Base-by-base conservation (phyloP, 2,113 vertebrate species). In the Semicossyphus pulcher region DNA sequence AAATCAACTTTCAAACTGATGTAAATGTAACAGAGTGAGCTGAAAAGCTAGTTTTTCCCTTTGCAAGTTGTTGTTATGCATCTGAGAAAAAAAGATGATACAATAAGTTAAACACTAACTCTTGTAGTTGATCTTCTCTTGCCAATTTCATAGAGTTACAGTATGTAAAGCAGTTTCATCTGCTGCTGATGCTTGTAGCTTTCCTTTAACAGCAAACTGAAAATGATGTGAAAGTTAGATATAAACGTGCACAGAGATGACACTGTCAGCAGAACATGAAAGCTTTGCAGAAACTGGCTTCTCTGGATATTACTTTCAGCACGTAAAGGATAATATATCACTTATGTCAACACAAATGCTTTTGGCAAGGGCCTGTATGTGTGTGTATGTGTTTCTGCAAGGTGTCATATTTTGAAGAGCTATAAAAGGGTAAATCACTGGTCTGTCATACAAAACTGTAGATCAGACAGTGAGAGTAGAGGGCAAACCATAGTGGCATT, bases 201-300 rank as follows among this genome's bases (percentile, higher is more conserved):
- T 21, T 20, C 2, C 0, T 23, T 26, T 9, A 61, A 25, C 4
- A 12, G 4, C 18, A 69, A 78, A 80, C 2, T 70, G 54, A 78
- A 83, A 78, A 31, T 53, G 45, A 63, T 51, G 4, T 14, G 6
- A 57, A 36, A n/a, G 16, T 7, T 37, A 5, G 47, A 29, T 39
- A 15, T 42, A 15, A 34, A n/a, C 34, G 58, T 69, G 54, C 57
- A 44, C 10, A 51, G 5, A 54, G 4, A 32, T 57, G 42, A 64
- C 45, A 73, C 66, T 1, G n/a, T 32, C 34, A 28, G 59, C 51
- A 78, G 16, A 80, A 64, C 65, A 32, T 65, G 14, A 28, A 25
- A 4, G 1, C 51, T 76, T 80, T 83, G 89, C 83, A 88, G 49
- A 89, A 84, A 84, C 70, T 54, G 65, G 89, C 91, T 85, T 93